Evolutionary conservation across 2,113 vertebrate genomes (phyloP).

Genomic region (Galeopterus variegatus): DNA sequence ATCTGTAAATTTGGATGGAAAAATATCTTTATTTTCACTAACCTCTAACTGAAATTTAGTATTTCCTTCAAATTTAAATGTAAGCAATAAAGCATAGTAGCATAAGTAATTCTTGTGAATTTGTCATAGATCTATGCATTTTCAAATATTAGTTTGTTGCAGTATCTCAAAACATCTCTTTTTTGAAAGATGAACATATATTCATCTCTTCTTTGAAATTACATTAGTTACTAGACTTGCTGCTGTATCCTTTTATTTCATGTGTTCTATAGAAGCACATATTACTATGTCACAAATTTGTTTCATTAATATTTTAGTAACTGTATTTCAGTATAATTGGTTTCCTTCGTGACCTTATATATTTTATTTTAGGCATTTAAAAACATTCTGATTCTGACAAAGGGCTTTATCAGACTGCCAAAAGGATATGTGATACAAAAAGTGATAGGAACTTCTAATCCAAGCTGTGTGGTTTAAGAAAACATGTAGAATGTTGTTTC

Average conservation of each 20-base stretch:
- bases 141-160: neutral
- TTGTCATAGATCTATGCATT: neutral
- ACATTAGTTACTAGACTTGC: constrained; percentile 31
- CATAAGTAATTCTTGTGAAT: neutral
- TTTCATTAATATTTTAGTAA: constrained; percentile 58
- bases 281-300: neutral
- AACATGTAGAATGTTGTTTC: constrained; percentile 26
- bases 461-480: constrained; percentile 44
- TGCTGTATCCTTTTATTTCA: neutral
- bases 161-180: constrained; percentile 36
- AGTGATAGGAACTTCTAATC: constrained; percentile 4
- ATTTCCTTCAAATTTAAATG: neutral
- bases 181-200: neutral
- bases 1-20: neutral
- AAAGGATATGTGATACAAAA: neutral
- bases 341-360: constrained; percentile 21
- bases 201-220: constrained; percentile 21
- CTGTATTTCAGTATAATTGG: neutral
- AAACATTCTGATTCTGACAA: constrained; percentile 13
- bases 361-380: constrained; percentile 35
- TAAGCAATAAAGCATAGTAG: neutral
- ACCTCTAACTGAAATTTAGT: neutral
- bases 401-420: neutral
- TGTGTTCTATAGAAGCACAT: neutral
- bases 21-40: constrained; percentile 7